phyloP scores from a whole-genome alignment of 2,888 invertebrate species.

The Ecliptopera silaceata region DNA sequence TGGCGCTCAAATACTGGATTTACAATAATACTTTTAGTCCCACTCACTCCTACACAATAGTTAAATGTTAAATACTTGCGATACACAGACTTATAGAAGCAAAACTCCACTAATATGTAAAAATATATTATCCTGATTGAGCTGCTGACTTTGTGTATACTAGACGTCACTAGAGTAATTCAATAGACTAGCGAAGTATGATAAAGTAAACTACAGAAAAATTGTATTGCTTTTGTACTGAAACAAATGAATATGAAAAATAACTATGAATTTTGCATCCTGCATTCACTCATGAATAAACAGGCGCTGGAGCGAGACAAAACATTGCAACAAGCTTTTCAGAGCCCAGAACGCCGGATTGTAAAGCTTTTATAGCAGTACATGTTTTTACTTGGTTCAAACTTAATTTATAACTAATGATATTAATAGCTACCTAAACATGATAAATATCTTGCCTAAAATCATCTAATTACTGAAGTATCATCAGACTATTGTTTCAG shows the following conservation, averaged over 20 bases:
- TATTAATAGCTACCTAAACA: too few relatives aligned
- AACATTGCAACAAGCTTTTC: too few relatives aligned
- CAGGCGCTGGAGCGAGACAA: too few relatives aligned
- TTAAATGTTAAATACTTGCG: not conserved
- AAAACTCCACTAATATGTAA: constrained; percentile 2
- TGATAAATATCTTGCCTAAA: too few relatives aligned
- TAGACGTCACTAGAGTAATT: not conserved
- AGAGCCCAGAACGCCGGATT: too few relatives aligned
- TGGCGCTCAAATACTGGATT: constrained; percentile 56
- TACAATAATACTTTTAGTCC: constrained; percentile 38
- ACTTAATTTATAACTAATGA: too few relatives aligned
- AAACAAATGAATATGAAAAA: not conserved
- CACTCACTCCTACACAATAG: constrained; percentile 8
- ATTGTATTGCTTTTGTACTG: constrained; percentile 9
- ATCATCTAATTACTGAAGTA: too few relatives aligned
- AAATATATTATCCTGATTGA: not conserved
- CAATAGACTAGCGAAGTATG: constrained; percentile 7
- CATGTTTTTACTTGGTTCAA: not conserved
- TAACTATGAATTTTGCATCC: too few relatives aligned
- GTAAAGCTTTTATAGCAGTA: constrained; percentile 3
- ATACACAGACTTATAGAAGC: constrained; percentile 10
- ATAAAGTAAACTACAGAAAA: not conserved
- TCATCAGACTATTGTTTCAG: too few relatives aligned
- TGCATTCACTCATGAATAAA: too few relatives aligned
- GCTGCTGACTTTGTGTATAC: too few relatives aligned